phyloP scores from a whole-genome alignment of 2,797 vertebrate genomes.

The Tamandua tetradactyla region DNA sequence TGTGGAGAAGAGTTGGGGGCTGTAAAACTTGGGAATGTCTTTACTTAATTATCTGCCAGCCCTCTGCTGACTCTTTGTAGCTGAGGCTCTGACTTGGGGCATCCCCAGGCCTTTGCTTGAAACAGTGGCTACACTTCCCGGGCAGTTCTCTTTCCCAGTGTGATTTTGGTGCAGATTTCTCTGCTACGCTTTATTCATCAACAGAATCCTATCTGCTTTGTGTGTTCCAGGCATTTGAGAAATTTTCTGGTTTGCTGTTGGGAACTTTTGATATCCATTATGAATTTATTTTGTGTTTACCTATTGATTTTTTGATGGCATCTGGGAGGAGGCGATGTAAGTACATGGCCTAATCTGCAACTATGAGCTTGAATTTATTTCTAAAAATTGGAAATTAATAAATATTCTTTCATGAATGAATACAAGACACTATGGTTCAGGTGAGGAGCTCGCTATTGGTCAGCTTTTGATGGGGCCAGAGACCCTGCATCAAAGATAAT shows the following conservation, averaged over 20 bases:
- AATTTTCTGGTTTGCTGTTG: background rate
- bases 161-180: background rate
- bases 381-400: background rate
- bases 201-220: background rate
- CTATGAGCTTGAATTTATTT: background rate
- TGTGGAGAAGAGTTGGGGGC: background rate
- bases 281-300: background rate
- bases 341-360: background rate
- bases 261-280: background rate
- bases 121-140: accelerated
- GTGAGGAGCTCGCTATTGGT: too few relatives aligned
- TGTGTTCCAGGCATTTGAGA: background rate
- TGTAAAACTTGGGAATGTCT: background rate
- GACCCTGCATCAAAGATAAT: background rate
- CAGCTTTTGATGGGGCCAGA: background rate
- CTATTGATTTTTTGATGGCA: background rate
- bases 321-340: background rate
- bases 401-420: background rate
- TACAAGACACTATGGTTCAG: background rate
- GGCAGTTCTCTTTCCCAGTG: background rate
- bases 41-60: background rate
- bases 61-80: background rate
- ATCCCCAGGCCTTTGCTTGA: background rate
- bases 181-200: background rate
- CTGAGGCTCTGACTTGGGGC: background rate